Conservation (phyloP, 30 jellyfish, hydroid and myxozoan species). For the Turritopsis rubra region DNA sequence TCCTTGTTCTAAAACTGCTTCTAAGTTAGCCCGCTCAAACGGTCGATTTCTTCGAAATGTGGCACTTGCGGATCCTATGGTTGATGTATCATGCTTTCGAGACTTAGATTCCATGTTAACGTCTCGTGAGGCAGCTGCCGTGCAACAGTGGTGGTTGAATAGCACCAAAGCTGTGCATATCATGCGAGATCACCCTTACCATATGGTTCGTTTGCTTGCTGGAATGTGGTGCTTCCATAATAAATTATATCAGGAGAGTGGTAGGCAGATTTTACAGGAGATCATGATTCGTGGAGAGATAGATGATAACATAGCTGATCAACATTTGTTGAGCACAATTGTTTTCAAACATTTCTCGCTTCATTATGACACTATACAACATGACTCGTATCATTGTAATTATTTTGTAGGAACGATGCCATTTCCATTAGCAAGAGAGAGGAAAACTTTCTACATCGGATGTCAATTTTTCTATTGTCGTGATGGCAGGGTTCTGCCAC, state of each 20-base stretch:
- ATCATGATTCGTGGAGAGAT: not conserved
- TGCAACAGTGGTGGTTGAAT: not conserved
- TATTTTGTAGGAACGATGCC: not conserved
- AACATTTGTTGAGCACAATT: not conserved
- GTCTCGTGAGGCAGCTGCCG: not conserved
- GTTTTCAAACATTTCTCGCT: not conserved
- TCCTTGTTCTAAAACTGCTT: not conserved
- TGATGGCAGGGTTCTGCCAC: not conserved
- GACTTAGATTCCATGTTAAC: not conserved
- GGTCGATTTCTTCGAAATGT: not conserved
- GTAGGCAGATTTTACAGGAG: not conserved
- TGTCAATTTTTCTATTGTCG: not conserved
- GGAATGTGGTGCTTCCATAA: not conserved
- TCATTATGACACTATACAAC: not conserved
- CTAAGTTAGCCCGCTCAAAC: not conserved
- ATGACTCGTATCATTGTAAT: not conserved
- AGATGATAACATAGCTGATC: not conserved
- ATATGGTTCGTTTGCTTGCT: not conserved
- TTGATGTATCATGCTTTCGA: not conserved
- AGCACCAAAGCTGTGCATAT: not conserved
- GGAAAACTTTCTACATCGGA: not conserved
- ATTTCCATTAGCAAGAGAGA: not conserved
- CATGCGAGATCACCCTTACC: not conserved
- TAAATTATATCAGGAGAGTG: not conserved
- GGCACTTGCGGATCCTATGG: not conserved